Evolutionary conservation across 35 echinoderm and acorn worm genomes (phyloP), one percentile per base, ranked within the genome.

Genomic region (Anneissia japonica): DNA sequence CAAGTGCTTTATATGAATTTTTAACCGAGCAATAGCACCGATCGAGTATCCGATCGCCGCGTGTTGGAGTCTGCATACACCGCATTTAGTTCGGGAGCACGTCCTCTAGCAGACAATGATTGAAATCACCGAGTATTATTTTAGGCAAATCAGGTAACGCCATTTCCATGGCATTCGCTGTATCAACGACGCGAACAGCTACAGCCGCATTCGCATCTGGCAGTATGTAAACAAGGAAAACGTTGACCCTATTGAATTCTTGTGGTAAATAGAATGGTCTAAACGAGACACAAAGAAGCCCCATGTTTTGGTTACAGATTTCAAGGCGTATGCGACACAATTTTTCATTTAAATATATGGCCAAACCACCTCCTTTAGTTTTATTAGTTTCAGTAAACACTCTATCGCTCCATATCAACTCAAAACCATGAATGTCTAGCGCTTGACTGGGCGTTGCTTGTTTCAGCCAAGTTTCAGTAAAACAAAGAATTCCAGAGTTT

Each of bases 111-210:
- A 30, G 12, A 82, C 80, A 82, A 34, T 37, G 31, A 37, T 82
- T 82, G 37, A 82, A 82, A 36, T 82, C 80, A 13, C 80, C 80
- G 6, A 82, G 38, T 34, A 82, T 40, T 34, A 82, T 82, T 38
- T 82, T 82, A 7, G 80, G 80, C 30, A 37, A 82, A 39, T 82
- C 80, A 6, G 80, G 80, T 82, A 33, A 78, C 76, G 76, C 76
- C n/a, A 33, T 78, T 78, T 78, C 38, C 80, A 40, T 82, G 38
- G 31, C 19, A 21, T 37, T 28, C 31, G 36, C 31, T 7, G 14
- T 39, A 23, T 82, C 16, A 14, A 39, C 38, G 19, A 82, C 19
- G 32, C 19, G 17, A 37, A 11, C 26, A 37, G 80, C 31, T 16
- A 14, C 6, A 7, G 80, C 14, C 26, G 80, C 38, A 39, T 82